These are phyloP conservation scores for Xestoiulus laeticollis DNA, from an alignment of 2,888 invertebrate species.

Conservation along the genomic window DNA sequence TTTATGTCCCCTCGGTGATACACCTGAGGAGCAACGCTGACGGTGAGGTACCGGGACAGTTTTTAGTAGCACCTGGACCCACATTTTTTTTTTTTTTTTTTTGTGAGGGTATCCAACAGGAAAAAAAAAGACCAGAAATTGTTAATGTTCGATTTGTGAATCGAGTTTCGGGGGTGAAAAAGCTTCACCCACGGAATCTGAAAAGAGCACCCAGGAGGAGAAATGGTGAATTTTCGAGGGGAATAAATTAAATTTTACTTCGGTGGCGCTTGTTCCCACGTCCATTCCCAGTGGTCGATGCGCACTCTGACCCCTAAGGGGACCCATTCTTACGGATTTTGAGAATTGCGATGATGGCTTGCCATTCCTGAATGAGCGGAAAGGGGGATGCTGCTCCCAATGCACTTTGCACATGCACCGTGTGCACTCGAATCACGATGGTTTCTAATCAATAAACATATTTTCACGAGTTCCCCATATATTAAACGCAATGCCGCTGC, in stretches of 20 bases:
- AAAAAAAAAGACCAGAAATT: not conserved
- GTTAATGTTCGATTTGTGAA: not conserved
- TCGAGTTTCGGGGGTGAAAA: no score
- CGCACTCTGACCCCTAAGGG: conserved; percentile 3
- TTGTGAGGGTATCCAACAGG: not conserved
- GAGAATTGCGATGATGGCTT: not conserved
- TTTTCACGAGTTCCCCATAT: not conserved
- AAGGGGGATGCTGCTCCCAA: not conserved
- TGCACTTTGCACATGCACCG: not conserved
- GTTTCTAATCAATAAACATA: not conserved
- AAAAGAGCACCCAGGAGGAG: not conserved
- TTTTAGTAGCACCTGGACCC: conserved; percentile 20
- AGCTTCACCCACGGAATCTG: not conserved
- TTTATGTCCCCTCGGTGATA: not conserved
- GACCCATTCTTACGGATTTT: not conserved
- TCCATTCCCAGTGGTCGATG: not conserved
- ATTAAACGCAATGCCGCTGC: not conserved
- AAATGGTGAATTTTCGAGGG: not conserved
- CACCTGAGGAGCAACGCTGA: not conserved
- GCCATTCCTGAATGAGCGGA: not conserved
- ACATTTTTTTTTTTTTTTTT: not conserved
- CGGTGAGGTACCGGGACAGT: not conserved
- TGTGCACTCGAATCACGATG: not conserved
- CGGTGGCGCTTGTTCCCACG: not conserved
- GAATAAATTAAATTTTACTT: not conserved